phyloP scores from a whole-genome alignment of 35 echinoderm and acorn worm species.

The Stichopus chloronotus region DNA sequence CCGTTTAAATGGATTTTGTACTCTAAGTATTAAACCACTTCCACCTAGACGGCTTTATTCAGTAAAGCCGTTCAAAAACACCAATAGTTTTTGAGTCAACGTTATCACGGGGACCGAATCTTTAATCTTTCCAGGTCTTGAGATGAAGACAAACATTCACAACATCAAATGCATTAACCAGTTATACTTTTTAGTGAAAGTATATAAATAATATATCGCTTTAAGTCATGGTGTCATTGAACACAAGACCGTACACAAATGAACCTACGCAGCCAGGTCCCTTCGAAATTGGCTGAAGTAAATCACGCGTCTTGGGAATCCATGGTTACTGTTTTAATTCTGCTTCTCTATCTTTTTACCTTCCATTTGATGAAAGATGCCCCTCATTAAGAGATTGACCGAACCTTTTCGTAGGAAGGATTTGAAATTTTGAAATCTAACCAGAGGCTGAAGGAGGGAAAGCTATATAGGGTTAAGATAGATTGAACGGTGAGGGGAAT shows the following conservation, averaged over 20 bases:
- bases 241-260: neutral
- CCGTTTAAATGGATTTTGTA: too few species aligned
- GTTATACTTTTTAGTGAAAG: neutral
- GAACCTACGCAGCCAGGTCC: neutral
- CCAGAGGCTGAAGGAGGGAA: neutral
- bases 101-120: too few species aligned
- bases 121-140: too few species aligned
- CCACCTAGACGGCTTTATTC: too few species aligned
- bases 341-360: neutral
- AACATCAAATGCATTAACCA: too few species aligned
- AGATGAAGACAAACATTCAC: too few species aligned
- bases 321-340: neutral
- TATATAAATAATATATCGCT: neutral
- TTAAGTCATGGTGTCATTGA: neutral
- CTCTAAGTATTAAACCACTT: too few species aligned
- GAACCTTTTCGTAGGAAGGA: neutral
- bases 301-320: constrained; percentile 2
- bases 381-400: neutral
- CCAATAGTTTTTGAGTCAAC: too few species aligned
- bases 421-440: neutral
- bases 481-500: neutral
- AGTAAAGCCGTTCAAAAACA: too few species aligned
- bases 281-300: neutral
- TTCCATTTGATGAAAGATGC: neutral
- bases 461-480: neutral